Conservation (phyloP, 2,888 invertebrate genomes). For the Sialis fuliginosa region DNA sequence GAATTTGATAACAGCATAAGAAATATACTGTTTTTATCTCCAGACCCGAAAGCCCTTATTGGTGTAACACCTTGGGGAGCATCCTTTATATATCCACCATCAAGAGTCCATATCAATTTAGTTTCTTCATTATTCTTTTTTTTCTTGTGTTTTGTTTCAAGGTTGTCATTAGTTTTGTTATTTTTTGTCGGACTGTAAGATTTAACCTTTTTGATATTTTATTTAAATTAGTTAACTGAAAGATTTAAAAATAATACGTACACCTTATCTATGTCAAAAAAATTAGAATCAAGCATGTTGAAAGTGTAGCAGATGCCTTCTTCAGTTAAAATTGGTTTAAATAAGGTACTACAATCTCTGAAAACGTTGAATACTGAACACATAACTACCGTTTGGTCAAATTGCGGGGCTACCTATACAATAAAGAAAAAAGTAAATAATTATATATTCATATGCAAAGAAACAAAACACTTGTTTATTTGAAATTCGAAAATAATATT, state of each 20-base stretch:
- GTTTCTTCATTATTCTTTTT: too few relatives aligned
- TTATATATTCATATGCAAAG: not conserved
- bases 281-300: constrained; percentile 1
- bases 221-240: too few relatives aligned
- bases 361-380: not conserved
- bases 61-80: not conserved
- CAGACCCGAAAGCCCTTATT: not conserved
- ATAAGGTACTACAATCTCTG: constrained; percentile 22
- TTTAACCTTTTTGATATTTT: too few relatives aligned
- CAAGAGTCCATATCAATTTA: constrained; percentile 4
- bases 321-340: constrained; percentile 24
- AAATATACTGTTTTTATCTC: constrained; percentile 6
- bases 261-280: not conserved
- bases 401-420: not conserved
- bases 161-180: too few relatives aligned
- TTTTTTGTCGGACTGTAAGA: too few relatives aligned
- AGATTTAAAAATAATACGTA: not conserved
- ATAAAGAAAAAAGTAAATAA: not conserved
- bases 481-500: too few relatives aligned
- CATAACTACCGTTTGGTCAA: not conserved
- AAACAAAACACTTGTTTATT: too few relatives aligned
- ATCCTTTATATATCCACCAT: constrained; percentile 5
- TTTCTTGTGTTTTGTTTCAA: too few relatives aligned
- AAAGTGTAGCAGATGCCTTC: constrained; percentile 16
- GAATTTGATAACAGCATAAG: constrained; percentile 5